Percentiles rank a stretch among this genome's conserved stretches.
Evolutionary conservation across 1,140 invertebrate species (phyloP).

Genomic region (Bombus sibiricus): DNA sequence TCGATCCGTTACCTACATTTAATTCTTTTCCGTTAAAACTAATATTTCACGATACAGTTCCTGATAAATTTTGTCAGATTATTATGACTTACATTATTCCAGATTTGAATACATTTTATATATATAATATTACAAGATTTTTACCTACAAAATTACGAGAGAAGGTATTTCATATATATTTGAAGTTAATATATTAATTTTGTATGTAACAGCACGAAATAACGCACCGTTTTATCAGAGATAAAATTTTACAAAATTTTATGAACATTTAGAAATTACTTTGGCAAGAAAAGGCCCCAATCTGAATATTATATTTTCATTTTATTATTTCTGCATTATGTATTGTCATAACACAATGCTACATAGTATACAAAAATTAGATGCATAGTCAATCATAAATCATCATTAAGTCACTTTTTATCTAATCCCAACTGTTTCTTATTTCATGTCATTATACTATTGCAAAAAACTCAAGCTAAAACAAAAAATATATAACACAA

Average conservation of each 20-base stretch:
- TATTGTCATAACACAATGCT: slow-evolving; percentile 10
- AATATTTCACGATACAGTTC: slow-evolving; percentile 32
- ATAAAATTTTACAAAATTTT: neutral
- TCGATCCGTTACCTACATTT: neutral
- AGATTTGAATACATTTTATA: neutral
- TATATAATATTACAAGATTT: neutral
- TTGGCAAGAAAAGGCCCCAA: slow-evolving; percentile 38
- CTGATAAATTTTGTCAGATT: slow-evolving; percentile 20
- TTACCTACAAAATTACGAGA: neutral
- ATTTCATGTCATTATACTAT: neutral
- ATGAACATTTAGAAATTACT: neutral
- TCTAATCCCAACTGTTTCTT: neutral
- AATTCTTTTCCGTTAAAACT: neutral
- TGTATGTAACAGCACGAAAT: neutral
- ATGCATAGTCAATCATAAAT: neutral
- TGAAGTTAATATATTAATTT: neutral
- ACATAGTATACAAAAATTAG: neutral
- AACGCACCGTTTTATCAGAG: neutral
- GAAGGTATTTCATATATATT: neutral
- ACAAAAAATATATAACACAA: neutral
- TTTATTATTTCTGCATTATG: neutral
- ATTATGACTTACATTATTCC: slow-evolving; percentile 17
- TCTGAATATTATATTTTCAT: slow-evolving; percentile 32
- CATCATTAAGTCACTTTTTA: neutral
- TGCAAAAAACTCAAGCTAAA: neutral